Evolutionary conservation across 2,113 vertebrate species (phyloP), one percentile per base, ranked within the genome.

Genomic region (Carassius auratus): DNA sequence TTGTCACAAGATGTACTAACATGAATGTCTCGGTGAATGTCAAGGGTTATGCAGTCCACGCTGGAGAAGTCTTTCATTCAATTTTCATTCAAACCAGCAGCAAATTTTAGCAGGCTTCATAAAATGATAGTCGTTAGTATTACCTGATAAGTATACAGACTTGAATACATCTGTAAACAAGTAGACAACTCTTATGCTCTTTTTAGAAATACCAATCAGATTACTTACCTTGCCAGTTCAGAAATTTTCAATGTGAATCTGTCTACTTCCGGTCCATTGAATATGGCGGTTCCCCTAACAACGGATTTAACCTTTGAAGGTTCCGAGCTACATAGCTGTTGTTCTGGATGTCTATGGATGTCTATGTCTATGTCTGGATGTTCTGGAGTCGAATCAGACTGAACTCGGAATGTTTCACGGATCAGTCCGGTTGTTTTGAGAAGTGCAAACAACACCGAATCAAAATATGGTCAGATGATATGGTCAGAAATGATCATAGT

Each of bases 211-310:
- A 7, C 3, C 14, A 48, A 13, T 23, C 9, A 3, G 30, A 36
- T 7, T 26, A 69, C 80, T 36, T 71, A 82, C 64, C 77, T 77
- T 36, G 4, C 15, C 13, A 14, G 36, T 21, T 33, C 19, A 64
- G 8, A 36, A 64, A 12, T 19, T 26, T 83, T 92, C 93, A 94
- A 94, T 94, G 94, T 93, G 93, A 94, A 92, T 93, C 81, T 50
- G 62, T 15, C 5, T 6, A 87, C 36, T 84, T 92, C 93, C 92
- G 88, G 76, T 14, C 0, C 6, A 77, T 87, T 66, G n/a, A 1
- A 21, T 4, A 73, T 4, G 55, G 2, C 38, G 8, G 26, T 3
- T 8, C 52, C 1, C 30, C 0, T 0, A n/a, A 3, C 7, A 86
- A 92, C 90, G 90, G 23, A 87, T 90, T 15, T 45, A 33, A 14